These are phyloP conservation scores for Leistus spinibarbis DNA, from an alignment of 2,888 invertebrate genomes.

Conservation along the genomic window DNA sequence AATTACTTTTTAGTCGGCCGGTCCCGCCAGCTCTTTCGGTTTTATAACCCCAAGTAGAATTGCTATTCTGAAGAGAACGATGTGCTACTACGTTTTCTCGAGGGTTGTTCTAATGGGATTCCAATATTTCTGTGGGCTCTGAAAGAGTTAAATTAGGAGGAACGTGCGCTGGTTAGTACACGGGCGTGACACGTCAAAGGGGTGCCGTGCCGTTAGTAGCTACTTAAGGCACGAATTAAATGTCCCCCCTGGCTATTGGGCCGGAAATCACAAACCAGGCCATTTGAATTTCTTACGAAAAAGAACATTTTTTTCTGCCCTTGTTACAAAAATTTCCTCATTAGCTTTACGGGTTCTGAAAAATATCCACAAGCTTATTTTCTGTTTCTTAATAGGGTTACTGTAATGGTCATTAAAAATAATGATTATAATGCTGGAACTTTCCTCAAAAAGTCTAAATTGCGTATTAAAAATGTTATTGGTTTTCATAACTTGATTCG, in stretches of 20 bases:
- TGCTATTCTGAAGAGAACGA: constrained; percentile 21
- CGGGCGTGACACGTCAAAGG: constrained; percentile 8
- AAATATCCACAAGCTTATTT: background rate
- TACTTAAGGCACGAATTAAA: constrained; percentile 31
- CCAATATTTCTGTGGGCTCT: constrained; percentile 27
- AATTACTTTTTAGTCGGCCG: background rate
- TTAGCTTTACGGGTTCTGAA: background rate
- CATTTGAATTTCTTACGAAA: constrained; percentile 4
- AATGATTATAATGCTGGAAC: background rate
- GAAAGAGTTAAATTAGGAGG: constrained; percentile 39
- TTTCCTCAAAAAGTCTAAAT: background rate
- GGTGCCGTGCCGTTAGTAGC: background rate
- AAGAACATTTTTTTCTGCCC: background rate
- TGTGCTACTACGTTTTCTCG: background rate
- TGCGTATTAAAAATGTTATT: background rate
- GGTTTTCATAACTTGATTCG: background rate
- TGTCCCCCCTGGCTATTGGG: constrained; percentile 18
- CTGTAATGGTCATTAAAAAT: background rate
- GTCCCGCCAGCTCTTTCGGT: background rate
- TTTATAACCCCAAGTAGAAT: constrained; percentile 22
- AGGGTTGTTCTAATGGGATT: constrained; percentile 35
- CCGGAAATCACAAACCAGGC: background rate
- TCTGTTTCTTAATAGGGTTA: background rate
- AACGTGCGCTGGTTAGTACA: constrained; percentile 4
- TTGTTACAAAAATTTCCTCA: background rate